A percentile compares a stretch with the other conserved stretches of the same genome.
These are phyloP conservation scores for Operophtera brumata DNA, from an alignment of 2,888 invertebrate species.

Conservation along the genomic window DNA sequence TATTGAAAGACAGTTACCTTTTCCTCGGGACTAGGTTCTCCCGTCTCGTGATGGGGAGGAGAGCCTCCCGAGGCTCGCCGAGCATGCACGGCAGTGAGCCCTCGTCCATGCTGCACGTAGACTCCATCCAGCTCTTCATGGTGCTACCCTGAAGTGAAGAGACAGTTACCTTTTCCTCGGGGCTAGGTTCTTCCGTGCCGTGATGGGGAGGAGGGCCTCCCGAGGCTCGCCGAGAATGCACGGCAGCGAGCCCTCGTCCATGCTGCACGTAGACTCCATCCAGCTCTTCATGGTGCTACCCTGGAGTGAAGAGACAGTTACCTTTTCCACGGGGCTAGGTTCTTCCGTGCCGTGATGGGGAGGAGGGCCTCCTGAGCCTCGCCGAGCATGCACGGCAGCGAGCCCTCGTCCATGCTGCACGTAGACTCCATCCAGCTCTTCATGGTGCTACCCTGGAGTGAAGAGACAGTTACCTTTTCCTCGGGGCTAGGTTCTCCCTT, in stretches of 20 bases:
- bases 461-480: constrained; percentile 55
- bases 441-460: constrained; percentile 45
- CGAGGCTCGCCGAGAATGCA: constrained; percentile 75
- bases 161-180: constrained; percentile 64
- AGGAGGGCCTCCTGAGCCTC: constrained; percentile 77
- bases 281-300: constrained; percentile 69
- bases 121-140: constrained; percentile 77
- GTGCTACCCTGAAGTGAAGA: constrained; percentile 22
- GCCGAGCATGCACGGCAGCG: constrained; percentile 67
- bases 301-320: constrained; percentile 20
- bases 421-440: constrained; percentile 74
- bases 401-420: constrained; percentile 65
- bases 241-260: constrained; percentile 66
- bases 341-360: constrained; percentile 75
- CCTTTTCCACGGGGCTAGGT: constrained; percentile 73
- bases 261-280: constrained; percentile 62
- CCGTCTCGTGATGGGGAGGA: constrained; percentile 74
- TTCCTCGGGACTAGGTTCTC: constrained; percentile 75
- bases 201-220: constrained; percentile 75
- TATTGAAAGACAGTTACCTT: constrained; percentile 45
- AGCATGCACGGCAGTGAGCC: constrained; percentile 68
- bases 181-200: constrained; percentile 73
- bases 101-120: constrained; percentile 64
- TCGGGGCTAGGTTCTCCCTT: constrained; percentile 73
- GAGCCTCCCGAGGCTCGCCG: constrained; percentile 74